Conservation (phyloP, 2,888 invertebrate genomes). For the Sesamia inferens region DNA sequence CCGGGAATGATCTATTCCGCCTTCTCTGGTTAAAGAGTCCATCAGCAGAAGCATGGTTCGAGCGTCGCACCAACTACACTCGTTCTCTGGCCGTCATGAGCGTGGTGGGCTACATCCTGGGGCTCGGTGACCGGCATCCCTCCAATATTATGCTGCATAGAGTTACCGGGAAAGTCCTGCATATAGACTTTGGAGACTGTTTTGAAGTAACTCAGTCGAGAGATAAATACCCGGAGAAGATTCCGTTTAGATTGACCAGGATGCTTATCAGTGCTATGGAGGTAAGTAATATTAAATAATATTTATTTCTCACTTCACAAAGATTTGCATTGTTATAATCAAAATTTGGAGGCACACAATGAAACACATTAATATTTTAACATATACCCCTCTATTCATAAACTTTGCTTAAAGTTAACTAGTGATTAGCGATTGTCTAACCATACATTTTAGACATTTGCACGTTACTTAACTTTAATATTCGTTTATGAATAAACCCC, state of each 20-base stretch:
- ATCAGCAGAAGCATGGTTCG: slow-evolving; percentile 99
- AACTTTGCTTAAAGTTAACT: too few relatives aligned
- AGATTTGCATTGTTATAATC: too few relatives aligned
- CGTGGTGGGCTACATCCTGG: slow-evolving; percentile 99
- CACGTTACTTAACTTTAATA: too few relatives aligned
- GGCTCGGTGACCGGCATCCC: slow-evolving; percentile 99
- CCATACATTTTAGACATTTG: too few relatives aligned
- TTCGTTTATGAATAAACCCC: too few relatives aligned
- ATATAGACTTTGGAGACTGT: slow-evolving; percentile 99
- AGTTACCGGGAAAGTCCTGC: slow-evolving; percentile 99
- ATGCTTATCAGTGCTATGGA: slow-evolving; percentile 99
- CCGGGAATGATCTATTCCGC: slow-evolving; percentile 98
- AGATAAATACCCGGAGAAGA: slow-evolving; percentile 99
- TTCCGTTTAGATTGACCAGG: slow-evolving; percentile 98
- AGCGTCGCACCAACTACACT: slow-evolving; percentile 99
- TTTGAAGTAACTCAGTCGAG: slow-evolving; percentile 99
- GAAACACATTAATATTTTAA: too few relatives aligned
- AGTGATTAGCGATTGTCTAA: too few relatives aligned
- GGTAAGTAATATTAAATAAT: slow-evolving; percentile 70
- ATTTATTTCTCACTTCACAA: too few relatives aligned
- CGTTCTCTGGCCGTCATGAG: slow-evolving; percentile 99
- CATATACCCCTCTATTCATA: too few relatives aligned
- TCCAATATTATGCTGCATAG: slow-evolving; percentile 99
- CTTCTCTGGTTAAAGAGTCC: slow-evolving; percentile 99
- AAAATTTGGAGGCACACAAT: too few relatives aligned